These are phyloP conservation scores for Eucera pruinosa DNA, from an alignment of 2,888 invertebrate genomes.

Conservation along the genomic window DNA sequence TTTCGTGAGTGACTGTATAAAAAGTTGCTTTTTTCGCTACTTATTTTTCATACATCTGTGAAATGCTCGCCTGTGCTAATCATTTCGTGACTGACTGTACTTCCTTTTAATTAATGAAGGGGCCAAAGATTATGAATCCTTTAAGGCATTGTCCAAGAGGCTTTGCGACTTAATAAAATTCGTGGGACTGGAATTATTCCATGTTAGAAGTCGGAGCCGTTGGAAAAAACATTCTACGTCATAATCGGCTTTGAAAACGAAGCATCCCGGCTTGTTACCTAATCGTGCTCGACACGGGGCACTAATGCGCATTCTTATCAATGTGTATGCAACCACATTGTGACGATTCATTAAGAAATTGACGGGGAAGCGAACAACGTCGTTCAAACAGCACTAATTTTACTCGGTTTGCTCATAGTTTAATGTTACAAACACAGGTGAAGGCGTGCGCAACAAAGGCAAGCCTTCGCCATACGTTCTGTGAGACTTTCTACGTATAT, in stretches of 20 bases:
- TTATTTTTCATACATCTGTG: too few species aligned
- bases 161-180: conserved; percentile 21
- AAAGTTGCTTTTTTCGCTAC: too few species aligned
- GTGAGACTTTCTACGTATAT: conserved; percentile 22
- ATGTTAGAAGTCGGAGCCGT: background rate
- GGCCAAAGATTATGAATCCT: background rate
- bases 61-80: too few species aligned
- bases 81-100: too few species aligned
- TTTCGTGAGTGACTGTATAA: too few species aligned
- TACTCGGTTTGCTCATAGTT: too few species aligned
- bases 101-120: too few species aligned
- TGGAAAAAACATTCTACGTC: conserved; percentile 28
- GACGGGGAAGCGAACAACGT: conserved; percentile 7
- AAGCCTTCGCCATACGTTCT: background rate
- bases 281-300: conserved; percentile 34
- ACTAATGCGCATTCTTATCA: conserved; percentile 46
- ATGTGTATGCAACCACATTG: conserved; percentile 21
- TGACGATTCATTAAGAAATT: conserved; percentile 44
- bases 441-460: background rate
- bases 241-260: conserved; percentile 46
- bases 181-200: background rate
- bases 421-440: conserved; percentile 3
- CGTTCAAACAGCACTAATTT: background rate
- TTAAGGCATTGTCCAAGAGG: background rate
- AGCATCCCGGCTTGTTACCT: conserved; percentile 47